These are phyloP conservation scores for Peromyscus californicus DNA, from an alignment of 2,113 vertebrate species.

Conservation along the genomic window DNA sequence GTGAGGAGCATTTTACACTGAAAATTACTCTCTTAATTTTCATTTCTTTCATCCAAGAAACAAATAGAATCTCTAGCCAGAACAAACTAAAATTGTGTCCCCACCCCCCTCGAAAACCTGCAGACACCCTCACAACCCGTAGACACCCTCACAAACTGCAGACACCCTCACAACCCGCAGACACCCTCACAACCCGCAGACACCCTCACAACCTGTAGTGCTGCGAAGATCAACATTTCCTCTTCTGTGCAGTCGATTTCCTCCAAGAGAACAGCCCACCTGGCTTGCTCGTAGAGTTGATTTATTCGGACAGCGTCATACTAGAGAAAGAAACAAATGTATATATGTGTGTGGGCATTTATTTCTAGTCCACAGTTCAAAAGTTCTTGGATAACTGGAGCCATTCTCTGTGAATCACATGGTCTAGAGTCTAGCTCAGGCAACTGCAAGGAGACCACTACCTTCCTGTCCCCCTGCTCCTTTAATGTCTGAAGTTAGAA, in stretches of 20 bases:
- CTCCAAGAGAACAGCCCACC: slow-evolving; percentile 96
- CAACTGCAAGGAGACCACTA: not conserved
- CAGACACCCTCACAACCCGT: slow-evolving; percentile 88
- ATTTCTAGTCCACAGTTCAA: not conserved
- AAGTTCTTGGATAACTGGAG: not conserved
- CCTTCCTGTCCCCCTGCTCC: not conserved
- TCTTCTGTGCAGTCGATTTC: slow-evolving; percentile 99
- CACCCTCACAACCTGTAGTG: slow-evolving; percentile 91
- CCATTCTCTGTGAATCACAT: not conserved
- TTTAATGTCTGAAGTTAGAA: slow-evolving; percentile 9
- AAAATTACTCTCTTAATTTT: not conserved
- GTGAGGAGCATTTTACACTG: not conserved
- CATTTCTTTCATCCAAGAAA: slow-evolving; percentile 24
- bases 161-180: too few species aligned
- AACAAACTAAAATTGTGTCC: not conserved
- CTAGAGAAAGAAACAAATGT: slow-evolving; percentile 83
- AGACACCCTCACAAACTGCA: slow-evolving; percentile 66
- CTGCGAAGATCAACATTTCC: slow-evolving; percentile 98
- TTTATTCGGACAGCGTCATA: slow-evolving; percentile 97
- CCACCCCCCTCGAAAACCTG: slow-evolving; percentile 38
- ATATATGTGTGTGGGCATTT: rapidly evolving
- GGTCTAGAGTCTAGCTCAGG: not conserved
- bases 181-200: too few species aligned
- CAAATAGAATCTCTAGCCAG: not conserved
- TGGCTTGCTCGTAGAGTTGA: slow-evolving; percentile 97